Percentiles rank a stretch among this genome's conserved stretches.
phyloP scores from a whole-genome alignment of 2,888 invertebrate species.

The Aplocera efformata region DNA sequence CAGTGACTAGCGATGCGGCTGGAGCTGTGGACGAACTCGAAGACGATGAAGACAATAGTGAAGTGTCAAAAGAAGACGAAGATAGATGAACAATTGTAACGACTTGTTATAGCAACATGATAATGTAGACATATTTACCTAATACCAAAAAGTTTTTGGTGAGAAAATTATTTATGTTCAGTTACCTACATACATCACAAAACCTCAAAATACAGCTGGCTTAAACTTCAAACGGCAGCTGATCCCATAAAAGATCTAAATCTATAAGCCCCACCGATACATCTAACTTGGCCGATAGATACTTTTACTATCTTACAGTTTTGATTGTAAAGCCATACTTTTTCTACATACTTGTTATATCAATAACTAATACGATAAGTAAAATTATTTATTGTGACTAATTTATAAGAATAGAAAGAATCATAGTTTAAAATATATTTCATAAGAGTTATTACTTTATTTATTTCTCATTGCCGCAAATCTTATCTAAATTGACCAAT shows the following conservation, averaged over 20 bases:
- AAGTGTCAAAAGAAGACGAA: constrained; percentile 40
- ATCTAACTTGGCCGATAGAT: too few species aligned
- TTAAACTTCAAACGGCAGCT: too few species aligned
- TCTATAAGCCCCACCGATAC: neutral
- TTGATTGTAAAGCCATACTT: too few species aligned
- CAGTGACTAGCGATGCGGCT: constrained; percentile 58
- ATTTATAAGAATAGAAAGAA: constrained; percentile 4
- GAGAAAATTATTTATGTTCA: constrained; percentile 21
- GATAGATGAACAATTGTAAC: constrained; percentile 41
- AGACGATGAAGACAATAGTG: constrained; percentile 45
- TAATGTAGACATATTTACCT: constrained; percentile 32
- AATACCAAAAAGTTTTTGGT: constrained; percentile 52
- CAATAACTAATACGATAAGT: too few species aligned
- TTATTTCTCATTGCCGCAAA: too few species aligned
- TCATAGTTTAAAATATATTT: neutral
- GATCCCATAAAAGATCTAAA: neutral
- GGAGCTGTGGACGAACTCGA: constrained; percentile 48
- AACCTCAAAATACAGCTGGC: too few species aligned
- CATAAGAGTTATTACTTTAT: neutral
- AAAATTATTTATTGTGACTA: constrained; percentile 9
- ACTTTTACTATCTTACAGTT: too few species aligned
- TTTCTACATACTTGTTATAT: too few species aligned
- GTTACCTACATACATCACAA: constrained; percentile 5
- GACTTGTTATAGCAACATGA: neutral
- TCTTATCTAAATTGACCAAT: too few species aligned